These are phyloP conservation scores for Oedothorax gibbosus DNA, from an alignment of 1,140 invertebrate genomes.

Conservation along the genomic window DNA sequence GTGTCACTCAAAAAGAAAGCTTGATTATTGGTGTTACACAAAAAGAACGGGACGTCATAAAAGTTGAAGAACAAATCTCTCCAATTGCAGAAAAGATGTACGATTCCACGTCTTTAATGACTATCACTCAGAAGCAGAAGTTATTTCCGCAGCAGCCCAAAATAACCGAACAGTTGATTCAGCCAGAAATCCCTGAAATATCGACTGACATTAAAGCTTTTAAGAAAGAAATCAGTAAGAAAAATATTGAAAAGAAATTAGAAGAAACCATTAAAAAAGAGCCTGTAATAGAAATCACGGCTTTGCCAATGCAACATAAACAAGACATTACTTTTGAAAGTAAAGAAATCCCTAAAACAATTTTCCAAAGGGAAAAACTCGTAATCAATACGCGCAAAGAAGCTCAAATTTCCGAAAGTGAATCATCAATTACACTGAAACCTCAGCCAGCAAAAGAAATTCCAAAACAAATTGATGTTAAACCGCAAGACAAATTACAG, in stretches of 20 bases:
- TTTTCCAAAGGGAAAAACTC: constrained; percentile 30
- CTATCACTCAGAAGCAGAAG: neutral
- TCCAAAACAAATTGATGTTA: constrained; percentile 5
- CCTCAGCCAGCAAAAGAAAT: constrained; percentile 20
- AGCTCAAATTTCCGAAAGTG: neutral
- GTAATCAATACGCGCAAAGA: constrained; percentile 11
- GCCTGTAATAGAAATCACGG: constrained; percentile 49
- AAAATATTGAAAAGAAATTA: constrained; percentile 8
- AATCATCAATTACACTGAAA: constrained; percentile 5
- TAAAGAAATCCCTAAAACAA: constrained; percentile 1
- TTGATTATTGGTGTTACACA: constrained; percentile 10
- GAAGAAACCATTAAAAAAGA: constrained; percentile 46
- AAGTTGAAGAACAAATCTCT: neutral
- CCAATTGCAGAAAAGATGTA: constrained; percentile 5
- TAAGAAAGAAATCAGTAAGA: constrained; percentile 5
- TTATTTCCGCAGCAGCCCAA: neutral
- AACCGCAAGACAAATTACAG: constrained; percentile 26
- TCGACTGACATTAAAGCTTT: neutral
- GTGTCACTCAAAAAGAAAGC: constrained; percentile 45
- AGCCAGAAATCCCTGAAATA: constrained; percentile 16
- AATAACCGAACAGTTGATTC: neutral
- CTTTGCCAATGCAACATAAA: neutral
- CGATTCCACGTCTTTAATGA: neutral
- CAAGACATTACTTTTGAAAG: constrained; percentile 2
- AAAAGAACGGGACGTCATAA: constrained; percentile 11